These are phyloP conservation scores for Lepidothrix coronata DNA, from an alignment of 2,113 vertebrate genomes.

Conservation along the genomic window DNA sequence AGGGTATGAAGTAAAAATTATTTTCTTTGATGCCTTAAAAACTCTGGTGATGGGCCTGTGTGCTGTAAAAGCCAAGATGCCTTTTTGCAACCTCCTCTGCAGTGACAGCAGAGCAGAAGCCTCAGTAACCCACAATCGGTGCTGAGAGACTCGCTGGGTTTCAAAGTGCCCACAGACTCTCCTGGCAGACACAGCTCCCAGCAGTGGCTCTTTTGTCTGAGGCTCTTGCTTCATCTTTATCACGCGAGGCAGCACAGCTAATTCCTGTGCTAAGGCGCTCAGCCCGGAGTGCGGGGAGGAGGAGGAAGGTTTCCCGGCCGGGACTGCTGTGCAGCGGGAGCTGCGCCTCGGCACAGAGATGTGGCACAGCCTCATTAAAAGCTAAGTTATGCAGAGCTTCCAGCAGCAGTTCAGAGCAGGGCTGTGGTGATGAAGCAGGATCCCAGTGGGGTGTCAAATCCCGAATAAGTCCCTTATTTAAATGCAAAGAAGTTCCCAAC, in stretches of 20 bases:
- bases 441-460: neutral
- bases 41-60: neutral
- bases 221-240: neutral
- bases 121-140: neutral
- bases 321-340: neutral
- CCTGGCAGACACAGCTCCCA: neutral
- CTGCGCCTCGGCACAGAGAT: rapidly evolving
- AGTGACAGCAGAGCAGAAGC: neutral
- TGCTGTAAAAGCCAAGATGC: neutral
- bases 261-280: neutral
- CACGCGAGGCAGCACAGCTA: neutral
- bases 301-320: neutral
- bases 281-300: rapidly evolving
- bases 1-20: neutral
- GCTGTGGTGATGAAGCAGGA: neutral
- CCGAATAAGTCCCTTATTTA: neutral
- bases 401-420: neutral
- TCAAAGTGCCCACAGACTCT: neutral
- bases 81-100: neutral
- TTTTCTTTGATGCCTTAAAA: neutral
- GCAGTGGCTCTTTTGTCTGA: neutral
- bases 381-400: neutral
- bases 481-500: neutral
- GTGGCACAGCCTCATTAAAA: neutral
- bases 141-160: neutral